Evolutionary conservation across 1,140 invertebrate genomes (phyloP), one percentile per base, ranked within the genome.

Genomic region (Bradysia coprophila): DNA sequence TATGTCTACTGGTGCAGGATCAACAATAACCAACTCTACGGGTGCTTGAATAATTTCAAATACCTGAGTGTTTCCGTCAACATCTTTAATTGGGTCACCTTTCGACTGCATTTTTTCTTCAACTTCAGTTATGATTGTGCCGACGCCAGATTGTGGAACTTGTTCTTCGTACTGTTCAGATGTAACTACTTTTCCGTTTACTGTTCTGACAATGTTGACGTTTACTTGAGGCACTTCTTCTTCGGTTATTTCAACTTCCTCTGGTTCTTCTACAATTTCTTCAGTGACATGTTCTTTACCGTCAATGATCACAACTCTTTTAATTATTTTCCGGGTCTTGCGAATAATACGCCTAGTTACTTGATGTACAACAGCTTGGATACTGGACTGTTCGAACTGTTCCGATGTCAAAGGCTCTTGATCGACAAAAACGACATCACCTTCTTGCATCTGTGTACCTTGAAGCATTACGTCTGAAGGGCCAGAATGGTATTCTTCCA

Each of bases 251-350:
- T 86, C 80, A 21, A 85, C 61, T 59, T 83, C 78, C 52, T 87
- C 78, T 18, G 82, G 78, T 62, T 88, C 79, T 59, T 88, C 78
- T 43, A 86, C 64, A 3, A 87, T 63, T 21, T 39, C 82, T 61
- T 88, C 83, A 9, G 73, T 77, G 0, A 82, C 71, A 49, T 78
- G 75, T 59, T 87, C 81, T 62, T 84, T 80, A 1, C 83, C 84
- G 57, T 89, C 77, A 42, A 87, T 73, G 8, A 87, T 76, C 0
- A 77, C 75, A 4, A 83, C 68, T 50, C 74, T 73, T 40, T 79
- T 66, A 32, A 84, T 80, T 36, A 81, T 78, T 50, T 74, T 75
- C 38, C 75, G 71, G 38, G 71, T 80, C 54, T 73, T 84, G 47
- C 78, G 71, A 36, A 83, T 77, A 21, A 82, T 72, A 59, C 73